Base-by-base conservation (phyloP, 2,797 vertebrate genomes). In the Halcyon smyrnensis region DNA sequence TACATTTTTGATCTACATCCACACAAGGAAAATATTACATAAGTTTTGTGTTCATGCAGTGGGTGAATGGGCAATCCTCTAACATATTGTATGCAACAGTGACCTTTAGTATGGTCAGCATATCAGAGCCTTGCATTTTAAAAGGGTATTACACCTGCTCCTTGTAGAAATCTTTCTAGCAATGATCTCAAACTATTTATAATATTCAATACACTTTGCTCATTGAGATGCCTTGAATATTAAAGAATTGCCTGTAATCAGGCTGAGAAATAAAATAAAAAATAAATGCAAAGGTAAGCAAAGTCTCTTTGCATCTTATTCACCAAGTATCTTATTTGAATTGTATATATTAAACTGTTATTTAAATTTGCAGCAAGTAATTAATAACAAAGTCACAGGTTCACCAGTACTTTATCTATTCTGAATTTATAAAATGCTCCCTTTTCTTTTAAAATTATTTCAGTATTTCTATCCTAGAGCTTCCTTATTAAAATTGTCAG, bases 371-470 rank as follows among this genome's bases (percentile, higher is more conserved):
- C 28, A 81, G 20, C 12, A 85, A 91, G 48, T 81, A 65, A 85
- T 95, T 92, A 92, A 92, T 96, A 93, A 70, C 57, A 89, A 90
- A 94, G 86, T 90, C 88, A 89, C 16, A 79, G 45, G 43, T 95
- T 96, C 68, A 88, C 51, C 23, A n/a, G 25, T 43, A 37, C 7
- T 75, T n/a, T 88, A 77, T 51, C 15, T 9, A 54, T 80, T 94
- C 59, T 76, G 82, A 92, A 81, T 92, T 56, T 82, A 80, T 79
- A 76, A 94, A 81, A 43, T 24, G 3, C 8, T 84, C 4, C 2
- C 2, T 90, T 95, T 95, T 87, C 92, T 97, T 97, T 95, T 70
- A 68, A 89, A 83, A 67, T 70, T 37, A 56, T 87, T 92, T 93
- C 54, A 45, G 6, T n/a, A 67, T 79, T 92, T 83, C 27, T 8